These are phyloP conservation scores for Agriopis marginaria DNA, from an alignment of 2,888 invertebrate genomes.

Conservation along the genomic window DNA sequence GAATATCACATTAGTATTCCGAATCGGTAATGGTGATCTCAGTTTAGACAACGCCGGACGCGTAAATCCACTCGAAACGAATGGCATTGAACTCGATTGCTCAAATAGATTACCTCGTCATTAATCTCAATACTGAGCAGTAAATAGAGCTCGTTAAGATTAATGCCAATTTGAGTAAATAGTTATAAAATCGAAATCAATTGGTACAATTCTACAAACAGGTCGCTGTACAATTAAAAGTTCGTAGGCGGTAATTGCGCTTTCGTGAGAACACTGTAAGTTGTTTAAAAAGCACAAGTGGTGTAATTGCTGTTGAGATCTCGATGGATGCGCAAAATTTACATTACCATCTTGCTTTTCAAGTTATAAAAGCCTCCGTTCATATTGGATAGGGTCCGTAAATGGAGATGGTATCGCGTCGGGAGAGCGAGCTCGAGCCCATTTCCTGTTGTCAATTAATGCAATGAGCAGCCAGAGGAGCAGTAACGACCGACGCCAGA, in stretches of 20 bases:
- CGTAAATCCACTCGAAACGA: slow-evolving; percentile 33
- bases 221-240: slow-evolving; percentile 59
- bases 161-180: slow-evolving; percentile 43
- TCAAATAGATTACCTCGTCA: slow-evolving; percentile 34
- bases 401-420: slow-evolving; percentile 46
- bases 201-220: slow-evolving; percentile 55
- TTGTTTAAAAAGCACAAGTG: slow-evolving; percentile 33
- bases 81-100: slow-evolving; percentile 39
- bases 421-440: slow-evolving; percentile 45
- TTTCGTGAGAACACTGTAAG: slow-evolving; percentile 51
- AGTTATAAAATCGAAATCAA: slow-evolving; percentile 58
- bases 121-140: slow-evolving; percentile 42
- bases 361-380: slow-evolving; percentile 26
- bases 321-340: slow-evolving; percentile 33
- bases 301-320: slow-evolving; percentile 43
- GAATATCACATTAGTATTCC: slow-evolving; percentile 52
- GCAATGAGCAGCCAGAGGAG: slow-evolving; percentile 58
- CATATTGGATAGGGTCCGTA: slow-evolving; percentile 37
- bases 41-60: slow-evolving; percentile 45
- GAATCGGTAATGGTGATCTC: slow-evolving; percentile 52
- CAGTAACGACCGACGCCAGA: slow-evolving; percentile 45
- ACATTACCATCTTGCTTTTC: slow-evolving; percentile 36
- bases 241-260: slow-evolving; percentile 61
- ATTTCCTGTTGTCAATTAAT: slow-evolving; percentile 74
- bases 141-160: slow-evolving; percentile 41